Evolutionary conservation across 2,888 invertebrate species (phyloP).

Genomic region (Andricus quercusramuli): DNA sequence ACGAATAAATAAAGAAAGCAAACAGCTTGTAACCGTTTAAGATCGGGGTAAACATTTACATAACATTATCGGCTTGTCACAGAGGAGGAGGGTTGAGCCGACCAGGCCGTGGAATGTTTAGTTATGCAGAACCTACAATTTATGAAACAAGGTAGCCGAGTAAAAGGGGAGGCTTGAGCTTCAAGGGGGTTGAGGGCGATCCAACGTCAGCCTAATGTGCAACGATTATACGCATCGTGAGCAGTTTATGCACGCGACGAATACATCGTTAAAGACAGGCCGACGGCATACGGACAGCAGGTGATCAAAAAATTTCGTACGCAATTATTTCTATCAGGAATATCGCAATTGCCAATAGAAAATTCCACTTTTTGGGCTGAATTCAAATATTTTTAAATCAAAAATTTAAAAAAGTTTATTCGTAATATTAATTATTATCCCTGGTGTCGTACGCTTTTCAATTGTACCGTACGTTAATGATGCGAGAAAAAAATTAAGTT

Average conservation of each 20-base stretch:
- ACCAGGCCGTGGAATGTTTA: neutral
- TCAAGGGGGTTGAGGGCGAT: conserved; percentile 10
- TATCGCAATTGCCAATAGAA: neutral
- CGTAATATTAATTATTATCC: too few relatives aligned
- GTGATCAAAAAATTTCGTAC: neutral
- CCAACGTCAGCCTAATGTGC: conserved; percentile 25
- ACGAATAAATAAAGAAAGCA: neutral
- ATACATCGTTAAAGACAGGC: conserved; percentile 1
- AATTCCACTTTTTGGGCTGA: neutral
- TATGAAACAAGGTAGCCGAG: neutral
- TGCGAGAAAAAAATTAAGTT: too few relatives aligned
- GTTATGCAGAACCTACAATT: conserved; percentile 6
- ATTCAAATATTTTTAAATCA: too few relatives aligned
- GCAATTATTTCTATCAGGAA: conserved; percentile 1
- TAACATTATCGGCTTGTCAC: conserved; percentile 35
- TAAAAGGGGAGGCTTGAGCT: too few relatives aligned
- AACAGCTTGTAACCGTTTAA: conserved; percentile 6
- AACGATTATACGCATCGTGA: conserved; percentile 38
- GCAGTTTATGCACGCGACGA: neutral
- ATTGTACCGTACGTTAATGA: too few relatives aligned
- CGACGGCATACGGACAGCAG: conserved; percentile 34
- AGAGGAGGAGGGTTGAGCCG: neutral
- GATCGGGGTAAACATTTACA: conserved; percentile 18
- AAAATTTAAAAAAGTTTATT: too few relatives aligned
- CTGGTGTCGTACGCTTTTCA: too few relatives aligned